Base-by-base conservation (phyloP, 2,888 invertebrate species). In the Meloe dianella region DNA sequence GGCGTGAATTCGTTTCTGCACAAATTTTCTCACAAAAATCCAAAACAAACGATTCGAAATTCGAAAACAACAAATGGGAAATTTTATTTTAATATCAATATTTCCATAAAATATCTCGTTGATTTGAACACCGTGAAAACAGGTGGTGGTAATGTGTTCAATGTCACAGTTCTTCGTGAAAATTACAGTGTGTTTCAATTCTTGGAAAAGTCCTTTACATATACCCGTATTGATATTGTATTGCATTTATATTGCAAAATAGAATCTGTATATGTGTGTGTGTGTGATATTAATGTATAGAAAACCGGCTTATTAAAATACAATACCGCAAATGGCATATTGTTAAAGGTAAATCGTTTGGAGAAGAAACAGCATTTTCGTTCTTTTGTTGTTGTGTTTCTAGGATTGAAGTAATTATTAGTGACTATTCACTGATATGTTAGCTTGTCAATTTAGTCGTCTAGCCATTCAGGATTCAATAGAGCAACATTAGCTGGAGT, bases 231-330 rank as follows among this genome's bases (percentile, higher is more conserved):
- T 10, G 47, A 20, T 17, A 47, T 47, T 47, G 47, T 20, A 20
- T 47, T 20, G 47, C 47, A 47, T 47, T 41, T 41, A 41, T 41
- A 41, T 41, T 41, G 41, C n/a, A 41, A 41, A 47, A 20, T 9
- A 47, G 47, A 47, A 47, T 20, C 20, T 10, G 2, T 47, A 7
- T 20, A 10, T 17, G 38, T 38, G 38, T 38, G n/a, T 41, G n/a
- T 41, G 41, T 41, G 20, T 47, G 47, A 47, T 20, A 47, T 47
- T 47, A 47, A 47, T 9, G 10, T 47, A 47, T 47, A 47, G 47
- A 47, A 47, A 47, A 47, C 47, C 47, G 47, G 47, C 47, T 47
- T 47, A 47, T 47, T 47, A 47, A 47, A 47, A 47, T 47, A 47
- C 47, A 47, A 47, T 47, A 47, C 47, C 47, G 20, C 47, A 47